phyloP scores from a whole-genome alignment of 2,888 invertebrate genomes.

The Amphipoea oculea region DNA sequence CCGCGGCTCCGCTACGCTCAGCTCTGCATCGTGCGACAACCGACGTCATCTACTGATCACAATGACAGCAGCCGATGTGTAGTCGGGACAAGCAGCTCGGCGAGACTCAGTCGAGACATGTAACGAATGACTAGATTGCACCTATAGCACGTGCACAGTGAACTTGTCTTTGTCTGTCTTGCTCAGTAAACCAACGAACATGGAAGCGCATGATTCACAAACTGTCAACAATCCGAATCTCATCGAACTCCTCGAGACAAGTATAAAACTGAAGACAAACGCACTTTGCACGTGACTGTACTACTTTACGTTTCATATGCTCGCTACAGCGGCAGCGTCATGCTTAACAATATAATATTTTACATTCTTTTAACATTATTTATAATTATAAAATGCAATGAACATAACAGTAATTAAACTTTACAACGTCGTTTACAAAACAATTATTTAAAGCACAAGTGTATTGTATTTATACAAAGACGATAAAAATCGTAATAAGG shows the following conservation, averaged over 20 bases:
- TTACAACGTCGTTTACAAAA: constrained; percentile 19
- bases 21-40: constrained; percentile 1
- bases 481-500: constrained; percentile 18
- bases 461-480: constrained; percentile 13
- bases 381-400: constrained; percentile 64
- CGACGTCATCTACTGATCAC: not conserved
- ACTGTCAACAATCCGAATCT: not conserved
- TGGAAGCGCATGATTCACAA: not conserved
- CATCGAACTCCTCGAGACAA: not conserved
- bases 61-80: not conserved
- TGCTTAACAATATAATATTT: constrained; percentile 40
- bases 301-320: constrained; percentile 2
- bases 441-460: constrained; percentile 13
- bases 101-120: constrained; percentile 14
- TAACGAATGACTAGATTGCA: constrained; percentile 62
- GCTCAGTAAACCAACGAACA: not conserved
- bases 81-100: not conserved
- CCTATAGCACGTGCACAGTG: constrained; percentile 1
- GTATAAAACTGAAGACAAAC: not conserved
- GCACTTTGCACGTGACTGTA: not conserved
- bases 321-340: constrained; percentile 8
- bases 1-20: not conserved
- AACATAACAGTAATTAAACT: constrained; percentile 36
- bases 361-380: constrained; percentile 41
- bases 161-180: not conserved